Conservation (phyloP, 2,888 invertebrate species). For the Mechanitis messenoides region DNA sequence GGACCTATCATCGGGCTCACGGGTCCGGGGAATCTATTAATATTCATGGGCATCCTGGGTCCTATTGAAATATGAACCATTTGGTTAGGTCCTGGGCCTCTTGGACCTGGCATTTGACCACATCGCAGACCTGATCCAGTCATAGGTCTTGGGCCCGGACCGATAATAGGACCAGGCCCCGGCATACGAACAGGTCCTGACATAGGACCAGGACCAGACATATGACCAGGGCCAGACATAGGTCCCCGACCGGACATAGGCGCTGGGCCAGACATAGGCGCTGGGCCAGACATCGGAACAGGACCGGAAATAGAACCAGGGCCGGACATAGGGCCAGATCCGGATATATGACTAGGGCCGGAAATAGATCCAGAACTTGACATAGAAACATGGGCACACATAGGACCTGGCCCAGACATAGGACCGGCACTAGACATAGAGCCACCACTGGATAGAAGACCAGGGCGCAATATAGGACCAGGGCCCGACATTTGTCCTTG, state of each 20-base stretch:
- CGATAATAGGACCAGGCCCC: background rate
- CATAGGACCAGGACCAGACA: background rate
- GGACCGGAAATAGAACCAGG: conserved; percentile 2
- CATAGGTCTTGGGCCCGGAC: conserved; percentile 9
- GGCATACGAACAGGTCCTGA: conserved; percentile 8
- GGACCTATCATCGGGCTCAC: conserved; percentile 12
- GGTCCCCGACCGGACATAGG: background rate
- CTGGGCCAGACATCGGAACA: conserved; percentile 6
- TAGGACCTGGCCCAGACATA: background rate
- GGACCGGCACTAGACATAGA: background rate
- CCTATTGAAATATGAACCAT: conserved; percentile 7
- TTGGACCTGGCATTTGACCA: conserved; percentile 7
- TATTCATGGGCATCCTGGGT: conserved; percentile 6
- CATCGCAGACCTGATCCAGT: conserved; percentile 1
- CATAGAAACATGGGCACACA: conserved; percentile 4
- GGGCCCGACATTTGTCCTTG: conserved; percentile 6
- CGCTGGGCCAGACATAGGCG: background rate
- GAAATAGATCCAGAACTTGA: conserved; percentile 9
- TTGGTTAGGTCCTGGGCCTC: conserved; percentile 8
- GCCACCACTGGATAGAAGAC: background rate
- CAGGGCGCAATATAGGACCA: background rate
- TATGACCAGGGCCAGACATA: background rate
- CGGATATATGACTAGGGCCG: background rate
- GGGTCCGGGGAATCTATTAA: conserved; percentile 5
- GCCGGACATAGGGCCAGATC: background rate